These are phyloP conservation scores for Elegia similella DNA, from an alignment of 2,888 invertebrate genomes.

Conservation along the genomic window DNA sequence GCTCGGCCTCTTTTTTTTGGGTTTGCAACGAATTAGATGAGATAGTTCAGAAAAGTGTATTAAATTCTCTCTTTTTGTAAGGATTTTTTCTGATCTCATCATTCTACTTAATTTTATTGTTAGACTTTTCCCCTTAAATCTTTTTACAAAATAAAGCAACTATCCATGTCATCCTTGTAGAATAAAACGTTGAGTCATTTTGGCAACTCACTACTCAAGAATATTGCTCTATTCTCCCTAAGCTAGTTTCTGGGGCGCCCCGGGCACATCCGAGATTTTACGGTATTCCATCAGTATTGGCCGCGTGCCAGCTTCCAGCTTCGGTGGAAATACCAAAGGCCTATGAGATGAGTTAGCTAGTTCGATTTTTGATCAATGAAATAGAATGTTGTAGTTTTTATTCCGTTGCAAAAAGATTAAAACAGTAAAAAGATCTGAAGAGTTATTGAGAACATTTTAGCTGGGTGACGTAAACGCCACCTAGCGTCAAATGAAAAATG, in stretches of 20 bases:
- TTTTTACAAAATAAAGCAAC: background rate
- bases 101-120: too few species aligned
- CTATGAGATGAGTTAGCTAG: background rate
- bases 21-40: too few species aligned
- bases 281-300: slow-evolving; percentile 16
- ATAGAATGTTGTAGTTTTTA: background rate
- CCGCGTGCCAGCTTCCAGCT: background rate
- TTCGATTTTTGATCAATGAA: background rate
- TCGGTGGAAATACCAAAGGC: slow-evolving; percentile 7
- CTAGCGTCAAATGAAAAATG: too few species aligned
- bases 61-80: too few species aligned
- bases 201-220: background rate
- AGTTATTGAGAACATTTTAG: too few species aligned
- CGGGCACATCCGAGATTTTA: slow-evolving; percentile 9
- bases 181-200: background rate
- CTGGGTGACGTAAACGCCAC: too few species aligned
- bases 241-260: slow-evolving; percentile 3
- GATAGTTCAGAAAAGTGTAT: too few species aligned
- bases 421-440: too few species aligned
- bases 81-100: too few species aligned
- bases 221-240: slow-evolving; percentile 4
- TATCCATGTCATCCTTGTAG: background rate
- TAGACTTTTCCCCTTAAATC: too few species aligned
- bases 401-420: too few species aligned
- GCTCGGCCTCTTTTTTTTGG: too few species aligned